phyloP scores from a whole-genome alignment of 2,888 invertebrate genomes.

The Tigriopus californicus region DNA sequence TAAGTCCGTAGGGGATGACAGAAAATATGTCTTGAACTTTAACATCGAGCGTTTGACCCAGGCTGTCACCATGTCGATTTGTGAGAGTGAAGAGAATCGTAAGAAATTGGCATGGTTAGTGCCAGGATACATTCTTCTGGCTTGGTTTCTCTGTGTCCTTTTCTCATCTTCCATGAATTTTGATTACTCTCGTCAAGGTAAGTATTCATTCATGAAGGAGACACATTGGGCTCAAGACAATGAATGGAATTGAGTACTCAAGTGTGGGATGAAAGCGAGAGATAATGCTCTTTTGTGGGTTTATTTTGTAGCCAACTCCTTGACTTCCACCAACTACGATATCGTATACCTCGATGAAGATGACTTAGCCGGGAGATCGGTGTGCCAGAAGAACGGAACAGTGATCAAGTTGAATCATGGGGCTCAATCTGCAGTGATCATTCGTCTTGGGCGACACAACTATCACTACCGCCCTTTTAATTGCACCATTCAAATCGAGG shows the following conservation, averaged over 20 bases:
- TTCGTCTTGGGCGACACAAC: slow-evolving; percentile 1
- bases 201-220: too few relatives aligned
- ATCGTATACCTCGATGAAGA: neutral
- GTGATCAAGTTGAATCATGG: slow-evolving; percentile 9
- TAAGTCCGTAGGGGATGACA: too few relatives aligned
- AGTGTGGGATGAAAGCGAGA: too few relatives aligned
- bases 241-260: too few relatives aligned
- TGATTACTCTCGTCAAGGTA: too few relatives aligned
- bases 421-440: slow-evolving; percentile 1
- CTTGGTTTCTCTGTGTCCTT: slow-evolving; percentile 15
- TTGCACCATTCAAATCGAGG: slow-evolving; percentile 1
- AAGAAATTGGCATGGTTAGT: slow-evolving; percentile 15
- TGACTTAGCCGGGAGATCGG: too few relatives aligned
- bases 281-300: too few relatives aligned
- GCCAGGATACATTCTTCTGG: slow-evolving; percentile 15
- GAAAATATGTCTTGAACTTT: too few relatives aligned
- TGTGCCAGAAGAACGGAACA: neutral
- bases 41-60: too few relatives aligned
- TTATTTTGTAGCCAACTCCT: too few relatives aligned
- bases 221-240: too few relatives aligned
- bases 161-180: neutral
- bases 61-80: slow-evolving; percentile 7
- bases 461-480: neutral
- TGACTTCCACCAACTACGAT: neutral
- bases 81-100: slow-evolving; percentile 16